phyloP scores from a whole-genome alignment of 2,797 vertebrate species.

The Bryconaethiops microstoma region DNA sequence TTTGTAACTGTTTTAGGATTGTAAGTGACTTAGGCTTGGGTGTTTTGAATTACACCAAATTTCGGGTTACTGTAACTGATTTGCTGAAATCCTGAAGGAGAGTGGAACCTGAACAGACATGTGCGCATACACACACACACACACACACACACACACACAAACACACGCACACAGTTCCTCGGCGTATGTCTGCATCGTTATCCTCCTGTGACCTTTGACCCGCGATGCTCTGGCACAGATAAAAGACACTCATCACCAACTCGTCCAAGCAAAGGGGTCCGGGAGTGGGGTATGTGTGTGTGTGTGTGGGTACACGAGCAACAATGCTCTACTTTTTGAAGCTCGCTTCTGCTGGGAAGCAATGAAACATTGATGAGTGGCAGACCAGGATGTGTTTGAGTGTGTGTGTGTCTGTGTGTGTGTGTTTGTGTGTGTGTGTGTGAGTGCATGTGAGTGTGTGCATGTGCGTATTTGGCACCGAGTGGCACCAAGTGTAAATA shows the following conservation, averaged over 20 bases:
- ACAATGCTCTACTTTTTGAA: constrained; percentile 88
- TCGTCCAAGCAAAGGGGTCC: constrained; percentile 75
- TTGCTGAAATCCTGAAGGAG: constrained; percentile 23
- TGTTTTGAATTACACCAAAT: too few species aligned
- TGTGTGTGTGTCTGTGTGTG: constrained; percentile 61
- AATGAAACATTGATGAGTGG: constrained; percentile 94
- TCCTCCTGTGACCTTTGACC: constrained; percentile 89
- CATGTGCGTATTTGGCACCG: constrained; percentile 48
- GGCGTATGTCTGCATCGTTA: constrained; percentile 84
- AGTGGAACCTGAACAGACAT: neutral
- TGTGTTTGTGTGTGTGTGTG: constrained; percentile 55
- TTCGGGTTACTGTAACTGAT: constrained; percentile 48
- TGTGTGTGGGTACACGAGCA: constrained; percentile 74
- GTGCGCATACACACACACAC: constrained; percentile 7
- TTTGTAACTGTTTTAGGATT: too few species aligned
- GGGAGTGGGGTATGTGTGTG: constrained; percentile 60
- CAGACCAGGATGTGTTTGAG: constrained; percentile 79
- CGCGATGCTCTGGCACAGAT: constrained; percentile 80
- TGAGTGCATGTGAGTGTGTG: constrained; percentile 66
- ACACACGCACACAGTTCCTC: constrained; percentile 77
- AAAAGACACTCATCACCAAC: constrained; percentile 84
- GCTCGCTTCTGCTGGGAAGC: constrained; percentile 87
- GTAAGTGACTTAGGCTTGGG: too few species aligned
- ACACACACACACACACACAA: constrained; percentile 70
- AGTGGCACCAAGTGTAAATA: constrained; percentile 39